Evolutionary conservation across 2,888 invertebrate genomes (phyloP), one percentile per base, ranked within the genome.

Genomic region (Encarsia formosa): DNA sequence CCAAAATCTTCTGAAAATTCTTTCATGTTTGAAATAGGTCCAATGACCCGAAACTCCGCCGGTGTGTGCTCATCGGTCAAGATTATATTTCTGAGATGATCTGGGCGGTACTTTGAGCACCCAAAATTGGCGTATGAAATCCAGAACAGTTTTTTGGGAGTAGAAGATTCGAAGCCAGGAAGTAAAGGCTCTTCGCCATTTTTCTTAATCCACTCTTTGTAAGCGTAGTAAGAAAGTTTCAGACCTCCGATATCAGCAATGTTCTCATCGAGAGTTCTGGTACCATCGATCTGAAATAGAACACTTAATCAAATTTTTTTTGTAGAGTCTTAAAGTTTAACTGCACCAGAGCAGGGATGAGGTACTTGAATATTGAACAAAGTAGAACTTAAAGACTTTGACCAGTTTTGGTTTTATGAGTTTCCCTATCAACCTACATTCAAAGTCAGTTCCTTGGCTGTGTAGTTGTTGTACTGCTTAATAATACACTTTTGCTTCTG

Each of bases 401-500:
- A n/a, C n/a, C n/a, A n/a, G n/a, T n/a, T n/a, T n/a, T n/a, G n/a
- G n/a, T n/a, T n/a, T n/a, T n/a, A n/a, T n/a, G n/a, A n/a, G n/a
- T n/a, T n/a, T n/a, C n/a, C n/a, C n/a, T n/a, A n/a, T n/a, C n/a
- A n/a, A n/a, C n/a, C 26, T 41, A n/a, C 2, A 5, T 16, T 9
- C 16, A 16, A 18, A 29, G 20, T 69, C 69, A 91, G 84, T 74
- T 87, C 85, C 26, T 82, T 81, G 4, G 89, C 88, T 0, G 87
- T 87, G 71, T 87, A 95, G 75, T 93, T 93, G 53, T 89, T 88
- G 68, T 96, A 96, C 71, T 96, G 95, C 59, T 93, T 83, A 61
- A 95, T 91, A 65, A 96, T 92, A 70, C 96, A 96, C 65, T 86
- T 83, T 0, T 94, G 89, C 68, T 87, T 88, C 60, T 88, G 81